phyloP scores from a whole-genome alignment of 92 coral and sea anemone genomes.

The Parazoanthus darwini region DNA sequence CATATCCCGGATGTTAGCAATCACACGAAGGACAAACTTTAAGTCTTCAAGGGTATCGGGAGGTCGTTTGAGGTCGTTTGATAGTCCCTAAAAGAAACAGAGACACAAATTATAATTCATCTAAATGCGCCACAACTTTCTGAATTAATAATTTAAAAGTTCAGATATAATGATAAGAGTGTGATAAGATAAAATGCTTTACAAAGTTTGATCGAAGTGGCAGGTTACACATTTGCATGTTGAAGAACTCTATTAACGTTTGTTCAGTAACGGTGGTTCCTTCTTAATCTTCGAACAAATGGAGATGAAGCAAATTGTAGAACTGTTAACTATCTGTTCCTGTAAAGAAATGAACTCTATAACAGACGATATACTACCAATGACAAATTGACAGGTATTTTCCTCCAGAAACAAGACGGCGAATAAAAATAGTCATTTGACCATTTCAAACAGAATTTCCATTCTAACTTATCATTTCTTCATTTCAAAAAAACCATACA shows the following conservation, averaged over 20 bases:
- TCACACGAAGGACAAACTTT: slow-evolving; percentile 97
- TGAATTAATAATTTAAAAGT: not conserved
- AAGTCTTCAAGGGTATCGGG: slow-evolving; percentile 97
- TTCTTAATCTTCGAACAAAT: too few species aligned
- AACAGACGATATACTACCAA: not conserved
- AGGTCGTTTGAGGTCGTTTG: slow-evolving; percentile 81
- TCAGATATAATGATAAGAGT: too few species aligned
- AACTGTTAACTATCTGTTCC: not conserved
- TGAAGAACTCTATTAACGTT: not conserved
- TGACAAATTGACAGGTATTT: not conserved
- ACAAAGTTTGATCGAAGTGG: not conserved
- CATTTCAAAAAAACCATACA: too few species aligned
- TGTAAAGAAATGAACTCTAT: not conserved
- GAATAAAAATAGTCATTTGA: too few species aligned
- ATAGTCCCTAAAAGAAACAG: slow-evolving; percentile 61
- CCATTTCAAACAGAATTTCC: too few species aligned
- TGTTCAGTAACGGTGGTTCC: not conserved
- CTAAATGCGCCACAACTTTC: not conserved
- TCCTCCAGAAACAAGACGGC: not conserved
- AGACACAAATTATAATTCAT: not conserved
- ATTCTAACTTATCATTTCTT: too few species aligned
- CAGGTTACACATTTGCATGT: too few species aligned
- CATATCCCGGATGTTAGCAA: slow-evolving; percentile 98
- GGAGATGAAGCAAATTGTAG: not conserved
- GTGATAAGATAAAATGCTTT: too few species aligned